Conservation (phyloP, 2,113 vertebrate genomes). For the Tyto alba region DNA sequence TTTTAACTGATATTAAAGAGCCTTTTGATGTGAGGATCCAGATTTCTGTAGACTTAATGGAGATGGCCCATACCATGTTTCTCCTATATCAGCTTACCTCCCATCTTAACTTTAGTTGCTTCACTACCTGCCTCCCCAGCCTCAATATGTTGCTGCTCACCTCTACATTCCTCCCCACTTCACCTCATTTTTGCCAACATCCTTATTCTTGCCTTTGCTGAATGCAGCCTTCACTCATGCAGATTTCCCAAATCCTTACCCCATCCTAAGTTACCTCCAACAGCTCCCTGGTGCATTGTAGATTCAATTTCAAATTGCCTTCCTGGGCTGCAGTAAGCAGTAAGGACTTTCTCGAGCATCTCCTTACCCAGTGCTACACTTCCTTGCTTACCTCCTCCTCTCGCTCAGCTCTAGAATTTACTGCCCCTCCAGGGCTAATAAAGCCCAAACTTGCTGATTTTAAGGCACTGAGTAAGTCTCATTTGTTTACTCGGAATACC, state of each 20-base stretch:
- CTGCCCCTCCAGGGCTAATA: conserved; percentile 16
- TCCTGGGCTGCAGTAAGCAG: neutral
- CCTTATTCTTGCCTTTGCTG: neutral
- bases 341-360: neutral
- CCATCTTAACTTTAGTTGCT: neutral
- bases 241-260: neutral
- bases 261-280: neutral
- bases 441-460: conserved; percentile 34
- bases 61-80: neutral
- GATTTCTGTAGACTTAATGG: neutral
- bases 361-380: neutral
- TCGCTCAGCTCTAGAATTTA: conserved; percentile 4
- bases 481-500: conserved; percentile 27
- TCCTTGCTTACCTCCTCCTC: neutral
- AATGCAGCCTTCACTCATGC: neutral
- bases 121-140: neutral
- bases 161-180: neutral
- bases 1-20: neutral
- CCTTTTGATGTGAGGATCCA: neutral
- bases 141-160: neutral
- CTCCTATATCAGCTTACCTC: rapidly evolving
- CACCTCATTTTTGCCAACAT: neutral
- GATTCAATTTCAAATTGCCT: neutral
- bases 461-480: neutral
- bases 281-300: neutral